Conservation (phyloP, 2,888 invertebrate species). For the Carpatolechia fugitivella region DNA sequence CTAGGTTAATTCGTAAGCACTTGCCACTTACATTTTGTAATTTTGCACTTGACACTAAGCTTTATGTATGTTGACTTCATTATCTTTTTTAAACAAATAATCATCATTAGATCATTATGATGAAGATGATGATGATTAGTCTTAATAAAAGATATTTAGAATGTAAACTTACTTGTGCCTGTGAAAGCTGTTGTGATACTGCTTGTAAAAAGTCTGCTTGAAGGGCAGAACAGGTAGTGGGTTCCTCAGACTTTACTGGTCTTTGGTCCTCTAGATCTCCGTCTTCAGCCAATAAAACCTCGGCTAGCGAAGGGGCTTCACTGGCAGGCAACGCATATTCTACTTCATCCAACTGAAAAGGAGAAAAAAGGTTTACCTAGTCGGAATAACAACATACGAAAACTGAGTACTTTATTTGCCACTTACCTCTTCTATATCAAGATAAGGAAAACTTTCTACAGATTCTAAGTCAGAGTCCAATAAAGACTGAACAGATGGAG, state of each 20-base stretch:
- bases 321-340: constrained; percentile 71
- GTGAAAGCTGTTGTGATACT: constrained; percentile 91
- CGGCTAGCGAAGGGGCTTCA: constrained; percentile 68
- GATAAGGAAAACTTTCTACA: constrained; percentile 82
- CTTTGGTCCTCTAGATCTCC: constrained; percentile 37
- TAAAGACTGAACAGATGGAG: constrained; percentile 77
- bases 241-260: constrained; percentile 43
- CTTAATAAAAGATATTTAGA: neutral
- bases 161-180: constrained; percentile 83
- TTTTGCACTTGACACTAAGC: no score
- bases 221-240: constrained; percentile 60
- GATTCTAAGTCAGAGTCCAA: constrained; percentile 83
- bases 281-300: constrained; percentile 57
- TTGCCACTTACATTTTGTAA: no score
- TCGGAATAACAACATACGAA: neutral
- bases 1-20: no score
- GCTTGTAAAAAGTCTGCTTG: constrained; percentile 86
- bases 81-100: no score
- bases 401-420: neutral
- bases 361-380: neutral
- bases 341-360: constrained; percentile 64
- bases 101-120: no score
- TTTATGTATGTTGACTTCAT: no score
- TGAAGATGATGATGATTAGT: no score
- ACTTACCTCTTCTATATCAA: constrained; percentile 84